Evolutionary conservation across 2,797 vertebrate genomes (phyloP), one percentile per base, ranked within the genome.

Genomic region (Sebastes trivittatus): DNA sequence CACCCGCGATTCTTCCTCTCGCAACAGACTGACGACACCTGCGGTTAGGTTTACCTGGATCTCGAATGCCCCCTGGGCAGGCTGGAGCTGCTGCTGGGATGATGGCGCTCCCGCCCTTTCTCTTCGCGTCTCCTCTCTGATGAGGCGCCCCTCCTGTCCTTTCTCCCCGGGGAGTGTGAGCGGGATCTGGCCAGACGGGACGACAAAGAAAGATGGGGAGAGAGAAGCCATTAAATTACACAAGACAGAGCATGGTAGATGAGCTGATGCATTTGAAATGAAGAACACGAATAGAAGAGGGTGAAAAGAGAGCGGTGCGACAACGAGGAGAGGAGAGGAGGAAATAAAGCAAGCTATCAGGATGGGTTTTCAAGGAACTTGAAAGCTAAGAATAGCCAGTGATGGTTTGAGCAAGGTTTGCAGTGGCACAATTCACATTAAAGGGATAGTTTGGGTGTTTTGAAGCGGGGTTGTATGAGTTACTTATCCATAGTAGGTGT

Each of bases 111-210:
- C 30, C 91, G 82, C 36, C 94, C 93, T 27, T 88, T 86, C 5
- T 98, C 98, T 0, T 97, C 97, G 7, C 95, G 92, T 68, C 96
- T 95, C 80, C 95, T 94, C 38, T 98, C 97, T 0, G 97, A 94
- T 0, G 95, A 96, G 80, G 95, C 93, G 13, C 92, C 93, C 78
- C 95, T 95, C 73, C 97, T 95, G 85, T 97, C 95, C 79, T 96
- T 96, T 83, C 97, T 95, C 78, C 93, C 88, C 0, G 97, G 97
- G 1, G 98, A 98, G 90, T 95, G 96, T 1, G 98, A 99, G 22
- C 91, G 94, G 13, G 95, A 96, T 84, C 96, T 96, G 89, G 66
- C 49, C 77, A 81, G 36, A 85, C 63, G 54, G 38, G 46, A 36
- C 46, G 34, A 88, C 68, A 85, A 78, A 77, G 30, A 66, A 27